Base-by-base conservation (phyloP, 2,113 vertebrate species). In the Electrona antarctica region DNA sequence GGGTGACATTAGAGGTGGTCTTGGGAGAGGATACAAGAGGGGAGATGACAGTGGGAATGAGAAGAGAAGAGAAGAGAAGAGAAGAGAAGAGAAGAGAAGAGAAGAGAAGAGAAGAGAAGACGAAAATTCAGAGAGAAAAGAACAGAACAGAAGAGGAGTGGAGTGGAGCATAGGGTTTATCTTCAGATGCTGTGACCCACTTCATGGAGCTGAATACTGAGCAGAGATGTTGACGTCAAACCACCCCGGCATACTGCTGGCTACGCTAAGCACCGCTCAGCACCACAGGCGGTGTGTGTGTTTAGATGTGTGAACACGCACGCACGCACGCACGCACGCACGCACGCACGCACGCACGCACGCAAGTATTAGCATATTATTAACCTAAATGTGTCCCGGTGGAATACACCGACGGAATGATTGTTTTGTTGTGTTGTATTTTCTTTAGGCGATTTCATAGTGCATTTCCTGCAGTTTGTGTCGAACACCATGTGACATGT, bases 151-250 rank as follows among this genome's bases (percentile, higher is more conserved):
- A 6, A 33, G 48, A 8, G 29, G 9, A 15, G 33, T 7, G 0
- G 60, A 72, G 82, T 54, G 49, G 57, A 77, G 82, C 74, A 71
- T 69, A 63, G 66, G 81, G 60, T 85, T 87, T 86, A 77, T 69
- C 73, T 61, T 85, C 80, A 87, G 85, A 82, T 80, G 85, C 86
- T 82, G 87, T 88, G 90, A 91, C 90, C 90, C 87, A 91, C 80
- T 90, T 90, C 81, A 87, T 81, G 79, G 77, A 86, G 90, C 87
- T 71, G 90, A 90, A 91, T 90, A 88, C 88, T 86, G 87, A 91
- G 80, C 87, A 90, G 87, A 82, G 84, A 60, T 60, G 80, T 80
- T 90, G 90, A 88, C 86, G 87, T 90, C 86, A 90, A 87, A 87
- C 29, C 33, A 47, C 84, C 79, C 77, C 71, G 4, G 68, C 74